Percentiles rank a stretch among this genome's conserved stretches.
These are phyloP conservation scores for Germaria angustata DNA, from an alignment of 2,888 invertebrate species.

Conservation along the genomic window DNA sequence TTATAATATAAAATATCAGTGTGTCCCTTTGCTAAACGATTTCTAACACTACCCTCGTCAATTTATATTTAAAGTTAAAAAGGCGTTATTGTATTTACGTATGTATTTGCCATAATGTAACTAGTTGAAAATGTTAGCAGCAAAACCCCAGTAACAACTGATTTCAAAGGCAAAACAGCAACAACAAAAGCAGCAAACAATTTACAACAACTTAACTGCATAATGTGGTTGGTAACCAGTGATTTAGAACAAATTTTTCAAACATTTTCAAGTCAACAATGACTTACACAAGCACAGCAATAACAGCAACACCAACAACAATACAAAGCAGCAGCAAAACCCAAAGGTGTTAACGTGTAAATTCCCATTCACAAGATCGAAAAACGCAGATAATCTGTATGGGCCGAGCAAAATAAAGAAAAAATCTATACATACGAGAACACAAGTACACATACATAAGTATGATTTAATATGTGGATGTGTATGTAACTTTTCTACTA, in stretches of 20 bases:
- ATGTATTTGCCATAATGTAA: constrained; percentile 44
- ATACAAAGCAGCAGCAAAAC: constrained; percentile 37
- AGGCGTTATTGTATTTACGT: constrained; percentile 38
- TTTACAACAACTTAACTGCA: constrained; percentile 61
- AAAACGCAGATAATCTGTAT: constrained; percentile 64
- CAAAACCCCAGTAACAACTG: constrained; percentile 43
- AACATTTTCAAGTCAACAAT: constrained; percentile 61
- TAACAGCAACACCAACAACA: constrained; percentile 21
- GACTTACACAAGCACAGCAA: constrained; percentile 34
- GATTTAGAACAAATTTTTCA: constrained; percentile 65
- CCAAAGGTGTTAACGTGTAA: constrained; percentile 78
- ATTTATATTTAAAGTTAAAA: constrained; percentile 15
- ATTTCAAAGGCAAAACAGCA: constrained; percentile 20
- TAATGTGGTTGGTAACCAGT: constrained; percentile 65
- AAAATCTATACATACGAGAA: neutral
- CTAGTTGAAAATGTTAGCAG: constrained; percentile 45
- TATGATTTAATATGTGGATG: neutral
- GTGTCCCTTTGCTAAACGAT: too few species aligned
- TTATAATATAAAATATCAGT: too few species aligned
- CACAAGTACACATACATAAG: neutral
- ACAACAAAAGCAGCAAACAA: constrained; percentile 39
- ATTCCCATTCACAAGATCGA: constrained; percentile 77
- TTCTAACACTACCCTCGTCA: neutral
- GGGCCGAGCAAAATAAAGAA: constrained; percentile 50
- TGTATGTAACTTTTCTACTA: neutral